These are phyloP conservation scores for Diorhabda sublineata DNA, from an alignment of 1,140 invertebrate species.

Conservation along the genomic window DNA sequence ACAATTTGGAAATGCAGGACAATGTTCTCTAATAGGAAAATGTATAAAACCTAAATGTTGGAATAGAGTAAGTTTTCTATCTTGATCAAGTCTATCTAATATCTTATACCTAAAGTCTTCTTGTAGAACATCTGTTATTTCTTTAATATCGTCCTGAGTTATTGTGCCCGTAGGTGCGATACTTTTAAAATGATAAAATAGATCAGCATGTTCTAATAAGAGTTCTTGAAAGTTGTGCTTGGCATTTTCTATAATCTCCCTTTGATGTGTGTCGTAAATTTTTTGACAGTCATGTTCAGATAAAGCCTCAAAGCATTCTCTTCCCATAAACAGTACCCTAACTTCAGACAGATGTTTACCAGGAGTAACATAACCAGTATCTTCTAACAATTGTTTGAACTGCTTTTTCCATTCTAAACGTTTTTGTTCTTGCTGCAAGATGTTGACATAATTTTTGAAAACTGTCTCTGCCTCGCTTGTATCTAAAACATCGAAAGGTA, in stretches of 20 bases:
- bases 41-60: conserved; percentile 95
- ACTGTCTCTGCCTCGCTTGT: conserved; percentile 86
- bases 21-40: conserved; percentile 90
- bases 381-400: conserved; percentile 89
- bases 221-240: conserved; percentile 93
- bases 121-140: conserved; percentile 86
- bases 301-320: conserved; percentile 90
- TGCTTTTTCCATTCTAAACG: conserved; percentile 90
- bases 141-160: conserved; percentile 90
- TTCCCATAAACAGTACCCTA: conserved; percentile 88
- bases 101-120: conserved; percentile 93
- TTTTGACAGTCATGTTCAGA: conserved; percentile 85
- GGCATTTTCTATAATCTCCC: conserved; percentile 84
- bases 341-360: conserved; percentile 91
- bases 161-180: conserved; percentile 85
- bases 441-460: conserved; percentile 87
- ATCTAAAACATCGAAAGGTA: conserved; percentile 88
- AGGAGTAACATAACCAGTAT: conserved; percentile 90
- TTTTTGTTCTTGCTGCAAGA: conserved; percentile 84
- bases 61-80: conserved; percentile 88
- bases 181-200: conserved; percentile 92
- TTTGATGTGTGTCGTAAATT: conserved; percentile 94
- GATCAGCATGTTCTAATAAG: conserved; percentile 86
- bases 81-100: conserved; percentile 88
- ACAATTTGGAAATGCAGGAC: conserved; percentile 85